Conservation (phyloP, 2,888 invertebrate species). For the Drosophila tanythrix region DNA sequence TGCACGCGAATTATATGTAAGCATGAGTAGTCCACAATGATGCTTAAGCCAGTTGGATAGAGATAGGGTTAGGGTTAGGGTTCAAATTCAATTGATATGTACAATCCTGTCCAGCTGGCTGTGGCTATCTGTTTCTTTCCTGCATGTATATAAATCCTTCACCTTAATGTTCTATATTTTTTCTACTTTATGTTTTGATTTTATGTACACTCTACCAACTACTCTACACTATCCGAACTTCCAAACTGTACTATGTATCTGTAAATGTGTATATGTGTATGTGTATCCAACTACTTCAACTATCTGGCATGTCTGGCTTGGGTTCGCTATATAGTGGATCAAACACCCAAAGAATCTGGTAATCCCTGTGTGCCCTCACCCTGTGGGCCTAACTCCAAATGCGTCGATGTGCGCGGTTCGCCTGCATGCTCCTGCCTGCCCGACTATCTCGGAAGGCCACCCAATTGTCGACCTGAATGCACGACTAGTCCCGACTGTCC, state of each 20-base stretch:
- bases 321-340: conserved; percentile 83
- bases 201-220: conserved; percentile 66
- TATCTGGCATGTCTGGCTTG: conserved; percentile 49
- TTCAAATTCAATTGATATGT: conserved; percentile 1
- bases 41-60: conserved; percentile 42
- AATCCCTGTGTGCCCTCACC: conserved; percentile 94
- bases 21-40: conserved; percentile 75
- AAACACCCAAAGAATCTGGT: conserved; percentile 86
- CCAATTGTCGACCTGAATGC: conserved; percentile 93
- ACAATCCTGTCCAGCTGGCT: conserved; percentile 54
- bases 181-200: conserved; percentile 67
- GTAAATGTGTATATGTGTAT: conserved; percentile 66
- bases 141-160: conserved; percentile 76
- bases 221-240: conserved; percentile 66
- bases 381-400: conserved; percentile 94
- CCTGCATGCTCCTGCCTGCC: conserved; percentile 93
- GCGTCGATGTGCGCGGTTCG: conserved; percentile 89
- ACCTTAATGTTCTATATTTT: conserved; percentile 62
- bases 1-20: conserved; percentile 89
- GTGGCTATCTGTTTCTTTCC: conserved; percentile 30
- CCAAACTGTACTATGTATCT: conserved; percentile 63
- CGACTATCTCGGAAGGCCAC: conserved; percentile 92
- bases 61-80: background rate
- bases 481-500: conserved; percentile 90
- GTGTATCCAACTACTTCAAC: conserved; percentile 58